A percentile compares a stretch with the other conserved stretches of the same genome.
phyloP scores from a whole-genome alignment of 2,888 invertebrate genomes.

The Agrenia bidenticulata region DNA sequence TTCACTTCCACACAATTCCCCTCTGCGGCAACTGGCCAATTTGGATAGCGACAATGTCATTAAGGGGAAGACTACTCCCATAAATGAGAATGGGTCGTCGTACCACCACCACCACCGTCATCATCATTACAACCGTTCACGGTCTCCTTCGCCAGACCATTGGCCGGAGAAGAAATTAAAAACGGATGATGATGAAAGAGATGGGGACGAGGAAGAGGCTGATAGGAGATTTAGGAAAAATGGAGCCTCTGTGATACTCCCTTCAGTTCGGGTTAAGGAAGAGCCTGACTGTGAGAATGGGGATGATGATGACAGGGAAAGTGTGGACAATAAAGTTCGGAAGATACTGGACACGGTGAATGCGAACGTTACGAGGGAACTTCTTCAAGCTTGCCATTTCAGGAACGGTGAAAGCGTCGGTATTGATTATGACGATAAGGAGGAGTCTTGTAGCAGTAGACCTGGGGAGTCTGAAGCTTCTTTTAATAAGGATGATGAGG shows the following conservation, averaged over 20 bases:
- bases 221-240: conserved; percentile 29
- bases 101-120: conserved; percentile 27
- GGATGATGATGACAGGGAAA: conserved; percentile 41
- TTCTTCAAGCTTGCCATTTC: conserved; percentile 67
- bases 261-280: conserved; percentile 34
- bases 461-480: conserved; percentile 6
- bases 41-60: conserved; percentile 41
- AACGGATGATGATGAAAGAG: conserved; percentile 29
- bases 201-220: conserved; percentile 31
- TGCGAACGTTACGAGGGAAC: conserved; percentile 72
- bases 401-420: conserved; percentile 58
- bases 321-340: conserved; percentile 62
- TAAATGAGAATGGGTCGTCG: conserved; percentile 21
- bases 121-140: conserved; percentile 32
- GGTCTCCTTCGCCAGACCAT: conserved; percentile 40
- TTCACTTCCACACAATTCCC: conserved; percentile 50
- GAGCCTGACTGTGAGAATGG: conserved; percentile 33
- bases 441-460: conserved; percentile 17
- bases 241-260: conserved; percentile 34
- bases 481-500: conserved; percentile 31
- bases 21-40: conserved; percentile 50
- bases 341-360: conserved; percentile 70
- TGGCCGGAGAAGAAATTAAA: conserved; percentile 28
- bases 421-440: conserved; percentile 31
- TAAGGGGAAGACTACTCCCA: conserved; percentile 22